Conservation (phyloP, 2,888 invertebrate species). For the Syritta pipiens region DNA sequence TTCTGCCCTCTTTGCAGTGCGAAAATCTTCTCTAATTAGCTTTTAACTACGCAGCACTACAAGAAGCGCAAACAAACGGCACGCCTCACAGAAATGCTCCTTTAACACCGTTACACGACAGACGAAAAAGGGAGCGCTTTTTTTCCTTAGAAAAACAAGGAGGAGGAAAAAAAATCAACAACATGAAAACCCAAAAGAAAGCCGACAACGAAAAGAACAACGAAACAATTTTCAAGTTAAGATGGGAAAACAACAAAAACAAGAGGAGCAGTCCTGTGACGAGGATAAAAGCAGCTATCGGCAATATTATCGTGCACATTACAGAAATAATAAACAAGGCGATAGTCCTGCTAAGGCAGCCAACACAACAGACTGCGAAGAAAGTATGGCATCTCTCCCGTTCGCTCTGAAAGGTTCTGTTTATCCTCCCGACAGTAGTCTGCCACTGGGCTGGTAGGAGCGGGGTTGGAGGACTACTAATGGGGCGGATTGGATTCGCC, state of each 20-base stretch:
- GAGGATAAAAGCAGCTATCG: slow-evolving; percentile 38
- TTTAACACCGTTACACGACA: slow-evolving; percentile 1
- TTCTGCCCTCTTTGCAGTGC: not conserved
- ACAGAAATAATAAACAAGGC: slow-evolving; percentile 57
- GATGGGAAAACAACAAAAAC: not conserved
- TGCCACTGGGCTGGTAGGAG: slow-evolving; percentile 1
- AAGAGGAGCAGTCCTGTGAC: slow-evolving; percentile 25
- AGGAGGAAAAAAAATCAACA: not conserved
- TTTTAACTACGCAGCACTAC: slow-evolving; percentile 9
- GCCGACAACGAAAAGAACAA: slow-evolving; percentile 5
- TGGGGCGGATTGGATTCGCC: slow-evolving; percentile 34
- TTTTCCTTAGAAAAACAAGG: not conserved
- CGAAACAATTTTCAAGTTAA: slow-evolving; percentile 32
- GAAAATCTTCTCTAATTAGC: slow-evolving; percentile 7
- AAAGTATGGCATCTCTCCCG: slow-evolving; percentile 17
- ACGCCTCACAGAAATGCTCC: not conserved
- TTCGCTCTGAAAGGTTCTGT: slow-evolving; percentile 11
- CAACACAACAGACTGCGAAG: slow-evolving; percentile 22
- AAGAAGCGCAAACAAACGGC: not conserved
- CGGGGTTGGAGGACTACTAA: slow-evolving; percentile 14
- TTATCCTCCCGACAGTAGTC: slow-evolving; percentile 51
- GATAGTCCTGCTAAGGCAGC: slow-evolving; percentile 39
- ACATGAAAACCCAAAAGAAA: not conserved
- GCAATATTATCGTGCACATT: slow-evolving; percentile 54
- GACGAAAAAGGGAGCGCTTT: not conserved